Conservation (phyloP, 1,140 invertebrate species). For the Nilaparvata lugens region DNA sequence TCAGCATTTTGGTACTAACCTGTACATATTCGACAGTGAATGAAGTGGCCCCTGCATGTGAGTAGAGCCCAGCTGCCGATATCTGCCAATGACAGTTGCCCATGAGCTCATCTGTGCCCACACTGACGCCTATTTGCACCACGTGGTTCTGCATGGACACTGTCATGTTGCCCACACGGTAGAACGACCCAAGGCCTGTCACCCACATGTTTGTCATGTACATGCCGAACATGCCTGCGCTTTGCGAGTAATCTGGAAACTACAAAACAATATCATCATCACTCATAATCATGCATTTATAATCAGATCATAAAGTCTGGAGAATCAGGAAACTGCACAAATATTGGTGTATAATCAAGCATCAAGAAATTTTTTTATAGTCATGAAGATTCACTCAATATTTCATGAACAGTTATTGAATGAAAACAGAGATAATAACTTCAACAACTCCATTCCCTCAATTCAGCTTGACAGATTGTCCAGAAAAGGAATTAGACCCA, state of each 20-base stretch:
- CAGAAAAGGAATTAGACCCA: too few relatives aligned
- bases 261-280: too few relatives aligned
- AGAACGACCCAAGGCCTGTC: slow-evolving; percentile 67
- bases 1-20: slow-evolving; percentile 28
- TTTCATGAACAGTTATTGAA: too few relatives aligned
- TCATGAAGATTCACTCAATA: too few relatives aligned
- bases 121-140: slow-evolving; percentile 49
- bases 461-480: too few relatives aligned
- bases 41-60: slow-evolving; percentile 55
- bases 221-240: slow-evolving; percentile 53
- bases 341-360: too few relatives aligned
- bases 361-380: too few relatives aligned
- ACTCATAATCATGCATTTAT: too few relatives aligned
- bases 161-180: slow-evolving; percentile 67
- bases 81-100: slow-evolving; percentile 71
- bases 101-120: slow-evolving; percentile 66
- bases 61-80: slow-evolving; percentile 52
- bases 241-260: slow-evolving; percentile 54
- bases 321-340: too few relatives aligned
- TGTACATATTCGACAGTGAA: slow-evolving; percentile 62
- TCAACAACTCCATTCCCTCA: too few relatives aligned
- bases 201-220: slow-evolving; percentile 58
- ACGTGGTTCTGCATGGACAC: slow-evolving; percentile 62
- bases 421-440: too few relatives aligned
- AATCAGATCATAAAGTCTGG: too few relatives aligned